These are phyloP conservation scores for Tapirus terrestris DNA, from an alignment of 2,113 vertebrate genomes.

Conservation along the genomic window DNA sequence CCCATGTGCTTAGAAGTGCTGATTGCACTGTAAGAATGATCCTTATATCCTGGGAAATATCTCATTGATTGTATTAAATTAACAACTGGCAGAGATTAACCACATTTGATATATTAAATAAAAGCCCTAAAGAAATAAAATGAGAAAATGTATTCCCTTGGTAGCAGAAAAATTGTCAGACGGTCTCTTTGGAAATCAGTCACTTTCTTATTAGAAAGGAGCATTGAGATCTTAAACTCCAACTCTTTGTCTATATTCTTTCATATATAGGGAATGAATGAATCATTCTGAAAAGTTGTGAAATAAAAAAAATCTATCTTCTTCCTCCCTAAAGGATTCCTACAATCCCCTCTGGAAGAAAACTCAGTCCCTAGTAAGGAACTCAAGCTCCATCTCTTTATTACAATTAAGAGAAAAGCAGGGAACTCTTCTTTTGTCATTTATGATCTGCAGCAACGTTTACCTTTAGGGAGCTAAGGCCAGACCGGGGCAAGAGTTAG, in stretches of 20 bases:
- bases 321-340: not conserved
- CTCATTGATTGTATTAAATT: not conserved
- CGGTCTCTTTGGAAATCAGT: not conserved
- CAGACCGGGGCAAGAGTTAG: not conserved
- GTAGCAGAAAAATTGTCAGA: not conserved
- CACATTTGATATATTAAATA: not conserved
- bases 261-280: not conserved
- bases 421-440: not conserved
- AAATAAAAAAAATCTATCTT: not conserved
- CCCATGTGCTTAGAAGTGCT: not conserved
- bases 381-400: not conserved
- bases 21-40: not conserved
- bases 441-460: not conserved
- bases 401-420: not conserved
- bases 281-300: not conserved
- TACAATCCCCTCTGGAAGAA: not conserved
- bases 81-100: not conserved
- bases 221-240: not conserved
- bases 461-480: not conserved
- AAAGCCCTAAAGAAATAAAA: not conserved
- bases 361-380: not conserved
- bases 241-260: not conserved
- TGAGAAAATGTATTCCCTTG: not conserved
- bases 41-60: not conserved
- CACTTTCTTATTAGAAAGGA: slow-evolving; percentile 8